Base-by-base conservation (phyloP, 2,888 invertebrate genomes). In the Endotricha flammealis region DNA sequence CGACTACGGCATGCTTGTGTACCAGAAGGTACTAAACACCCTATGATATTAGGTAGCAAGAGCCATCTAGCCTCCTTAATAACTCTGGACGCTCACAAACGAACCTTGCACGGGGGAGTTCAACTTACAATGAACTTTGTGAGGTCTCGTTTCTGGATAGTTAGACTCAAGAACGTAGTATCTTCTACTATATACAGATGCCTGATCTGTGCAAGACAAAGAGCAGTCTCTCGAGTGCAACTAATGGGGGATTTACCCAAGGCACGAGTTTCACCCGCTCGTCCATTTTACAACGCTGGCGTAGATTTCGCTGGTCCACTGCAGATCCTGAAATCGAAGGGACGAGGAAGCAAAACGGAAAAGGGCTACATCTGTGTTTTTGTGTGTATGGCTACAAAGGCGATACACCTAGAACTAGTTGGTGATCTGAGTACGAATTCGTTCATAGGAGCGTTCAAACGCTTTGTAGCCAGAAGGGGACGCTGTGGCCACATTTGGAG, bases 401-500 rank as follows among this genome's bases (percentile, higher is more conserved):
- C 44, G 2, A 29, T 42, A 1, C 43, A 46, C 17, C 10, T 46
- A 5, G 48, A 46, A 14, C 16, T 44, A 7, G 48, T 49, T 1
- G 35, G 35, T 6, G 41, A 44, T 29, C n/a, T 48, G 7, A 37
- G 39, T 2, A 35, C 48, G 10, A 33, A 34, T 4, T 11, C 41
- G 1, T 48, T 46, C 16, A 31, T 46, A 7, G 46, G 32, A 2
- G 48, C 46, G 0, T 48, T 48, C 10, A 29, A 35, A 33, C 28
- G 49, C 17, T 47, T 49, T 35, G 36, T 36, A 1, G 22, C 49
- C 1, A 32, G 49, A 9, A 32, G 44, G 34, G 50, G 50, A 10
- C 32, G 20, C 10, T 44, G 42, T 20, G 12, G 13, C 1, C 32
- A 43, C 23, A 20, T 49, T 5, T 49, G 41, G 39, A 45, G 47